Evolutionary conservation across 2,797 vertebrate species (phyloP), one percentile per base, ranked within the genome.

Genomic region (Loriculus beryllinus): DNA sequence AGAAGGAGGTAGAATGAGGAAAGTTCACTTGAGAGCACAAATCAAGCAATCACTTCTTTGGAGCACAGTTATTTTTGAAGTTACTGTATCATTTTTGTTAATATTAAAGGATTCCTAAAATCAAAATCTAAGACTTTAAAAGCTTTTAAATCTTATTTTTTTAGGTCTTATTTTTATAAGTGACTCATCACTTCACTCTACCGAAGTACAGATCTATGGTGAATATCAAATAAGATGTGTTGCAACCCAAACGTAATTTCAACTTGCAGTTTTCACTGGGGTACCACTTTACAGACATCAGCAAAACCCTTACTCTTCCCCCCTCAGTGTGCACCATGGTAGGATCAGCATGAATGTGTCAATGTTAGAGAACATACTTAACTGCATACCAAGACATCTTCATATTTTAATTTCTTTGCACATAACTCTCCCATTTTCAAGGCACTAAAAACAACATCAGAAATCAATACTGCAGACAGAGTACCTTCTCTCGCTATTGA

Each of bases 11-110:
- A 64, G 77, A 89, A 87, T 0, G 3, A 82, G 23, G 35, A 39
- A 85, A 93, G 76, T 60, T 93, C 75, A 93, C 54, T 25, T 14
- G 28, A 74, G 60, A 94, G 64, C 42, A 77, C 56, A 95, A 94
- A 94, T 90, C 76, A 93, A 92, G 79, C 69, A 81, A 91, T 57
- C 85, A 62, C 40, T 90, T 84, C 57, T 90, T 77, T 75, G 57
- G 40, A 70, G 29, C 6, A 59, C 16, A 40, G 62, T 47, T 89
- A 71, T 62, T 83, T 91, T 62, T 96, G 62, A 93, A 83, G 39
- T 63, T 84, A 47, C 33, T 4, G 4, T 63, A 62, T 26, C 4
- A 2, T 69, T 95, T 92, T 79, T 88, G 42, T 79, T 93, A 70
- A 51, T 77, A 70, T 60, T 74, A 77, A 57, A 85, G 60, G 51